phyloP scores from a whole-genome alignment of 2,797 vertebrate species.

The Poecilia wingei region DNA sequence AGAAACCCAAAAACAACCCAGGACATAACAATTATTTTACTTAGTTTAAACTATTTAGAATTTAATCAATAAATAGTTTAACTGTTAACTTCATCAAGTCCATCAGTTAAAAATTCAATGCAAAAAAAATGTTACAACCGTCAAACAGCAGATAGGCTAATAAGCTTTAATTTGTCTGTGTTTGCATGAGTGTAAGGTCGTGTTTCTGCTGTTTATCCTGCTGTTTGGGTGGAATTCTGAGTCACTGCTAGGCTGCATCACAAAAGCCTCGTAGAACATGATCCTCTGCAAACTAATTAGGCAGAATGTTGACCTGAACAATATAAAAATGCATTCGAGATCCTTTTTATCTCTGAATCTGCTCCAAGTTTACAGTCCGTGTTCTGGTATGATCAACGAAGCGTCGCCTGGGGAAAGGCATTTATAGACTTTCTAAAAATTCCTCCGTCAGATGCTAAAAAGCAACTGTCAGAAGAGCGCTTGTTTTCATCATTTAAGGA shows the following conservation, averaged over 20 bases:
- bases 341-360: slow-evolving; percentile 7
- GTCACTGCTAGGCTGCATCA: slow-evolving; percentile 39
- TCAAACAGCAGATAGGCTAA: neutral
- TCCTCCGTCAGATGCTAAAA: slow-evolving; percentile 53
- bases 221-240: slow-evolving; percentile 16
- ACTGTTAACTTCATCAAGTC: neutral
- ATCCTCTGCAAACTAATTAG: neutral
- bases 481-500: slow-evolving; percentile 49
- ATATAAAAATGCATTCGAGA: neutral
- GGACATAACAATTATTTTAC: no score
- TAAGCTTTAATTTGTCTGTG: neutral
- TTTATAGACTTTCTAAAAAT: slow-evolving; percentile 41
- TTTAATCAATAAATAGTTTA: neutral
- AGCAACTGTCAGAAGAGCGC: slow-evolving; percentile 22
- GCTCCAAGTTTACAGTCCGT: slow-evolving; percentile 15
- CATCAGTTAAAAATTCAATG: neutral
- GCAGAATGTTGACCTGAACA: neutral
- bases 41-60: neutral
- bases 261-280: slow-evolving; percentile 21
- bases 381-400: neutral
- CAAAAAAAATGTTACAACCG: no score
- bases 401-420: neutral
- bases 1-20: no score
- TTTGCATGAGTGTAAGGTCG: neutral
- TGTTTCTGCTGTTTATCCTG: neutral